Base-by-base conservation (phyloP, 2,888 invertebrate species). In the Ophioninae sp. region DNA sequence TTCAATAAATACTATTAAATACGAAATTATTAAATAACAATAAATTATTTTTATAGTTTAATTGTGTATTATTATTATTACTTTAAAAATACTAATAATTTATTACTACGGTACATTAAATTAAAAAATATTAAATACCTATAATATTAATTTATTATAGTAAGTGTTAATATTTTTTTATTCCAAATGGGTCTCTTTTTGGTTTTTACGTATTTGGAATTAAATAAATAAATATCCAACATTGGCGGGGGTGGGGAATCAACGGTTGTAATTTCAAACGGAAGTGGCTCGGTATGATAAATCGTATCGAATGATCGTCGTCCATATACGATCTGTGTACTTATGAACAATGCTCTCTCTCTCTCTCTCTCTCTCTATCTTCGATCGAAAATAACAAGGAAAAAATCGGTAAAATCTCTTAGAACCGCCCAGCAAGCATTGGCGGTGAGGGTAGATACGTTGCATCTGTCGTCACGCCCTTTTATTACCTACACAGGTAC, bases 381-480 rank as follows among this genome's bases (percentile, higher is more conserved):
- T 56, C 68, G 81, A 86, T 82, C 81, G 72, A 70, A 79, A 80
- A 84, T 83, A 83, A 80, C 74, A 74, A 79, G 76, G 86, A 85
- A 87, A 88, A 90, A 91, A 91, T 91, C 89, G 85, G 89, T 85
- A 80, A 86, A 88, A 90, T 90, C 90, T 88, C 76, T 87, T 87
- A 68, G 88, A 86, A 87, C 81, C 88, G 90, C 90, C 89, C 90
- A 88, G 76, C 82, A 75, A 77, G 82, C 86, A 82, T 69, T 44
- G 70, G 75, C 62, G 56, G 67, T 76, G 87, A 89, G 92, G 92
- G 91, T 90, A 90, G 90, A 91, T 91, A 90, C 86, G 89, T 89
- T 91, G 92, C 93, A 93, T 93, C 93, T 93, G 93, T 92, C 92
- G 92, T 91, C 90, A 91, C 92, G 93, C 92, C 92, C 92, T 90